Percentiles rank a stretch among this genome's conserved stretches.
These are phyloP conservation scores for Pangasianodon gigas DNA, from an alignment of 2,113 vertebrate genomes.

Conservation along the genomic window DNA sequence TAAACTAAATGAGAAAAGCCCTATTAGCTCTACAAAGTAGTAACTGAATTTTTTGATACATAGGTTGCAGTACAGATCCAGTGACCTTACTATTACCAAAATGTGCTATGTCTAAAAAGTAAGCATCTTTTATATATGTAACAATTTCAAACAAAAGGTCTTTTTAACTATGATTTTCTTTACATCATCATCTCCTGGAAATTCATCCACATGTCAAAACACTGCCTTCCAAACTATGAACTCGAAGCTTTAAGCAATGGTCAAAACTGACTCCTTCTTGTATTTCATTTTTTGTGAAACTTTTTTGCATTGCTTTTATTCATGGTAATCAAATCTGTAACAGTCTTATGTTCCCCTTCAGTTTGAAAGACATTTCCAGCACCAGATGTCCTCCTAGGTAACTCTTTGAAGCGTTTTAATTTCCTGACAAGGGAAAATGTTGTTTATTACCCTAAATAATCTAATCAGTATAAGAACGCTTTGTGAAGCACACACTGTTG, in stretches of 20 bases:
- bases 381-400: slow-evolving; percentile 50
- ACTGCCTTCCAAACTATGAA: slow-evolving; percentile 68
- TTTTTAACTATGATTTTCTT: slow-evolving; percentile 57
- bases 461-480: slow-evolving; percentile 27
- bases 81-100: background rate
- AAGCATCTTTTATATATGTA: slow-evolving; percentile 16
- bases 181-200: slow-evolving; percentile 56
- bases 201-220: slow-evolving; percentile 60
- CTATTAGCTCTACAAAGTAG: slow-evolving; percentile 20
- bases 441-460: slow-evolving; percentile 19
- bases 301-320: background rate
- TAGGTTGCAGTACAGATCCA: slow-evolving; percentile 34
- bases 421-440: slow-evolving; percentile 3
- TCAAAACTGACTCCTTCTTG: slow-evolving; percentile 23
- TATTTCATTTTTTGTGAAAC: slow-evolving; percentile 34
- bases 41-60: background rate
- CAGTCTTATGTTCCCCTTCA: slow-evolving; percentile 33
- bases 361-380: slow-evolving; percentile 52
- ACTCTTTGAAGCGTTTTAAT: slow-evolving; percentile 35
- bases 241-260: slow-evolving; percentile 67
- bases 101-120: slow-evolving; percentile 40
- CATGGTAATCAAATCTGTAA: background rate
- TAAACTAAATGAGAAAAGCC: slow-evolving; percentile 21
- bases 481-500: slow-evolving; percentile 46
- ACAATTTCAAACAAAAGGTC: slow-evolving; percentile 34